A percentile compares a stretch with the other conserved stretches of the same genome.
phyloP scores from a whole-genome alignment of 2,113 vertebrate genomes.

The Vanacampus margaritifer region DNA sequence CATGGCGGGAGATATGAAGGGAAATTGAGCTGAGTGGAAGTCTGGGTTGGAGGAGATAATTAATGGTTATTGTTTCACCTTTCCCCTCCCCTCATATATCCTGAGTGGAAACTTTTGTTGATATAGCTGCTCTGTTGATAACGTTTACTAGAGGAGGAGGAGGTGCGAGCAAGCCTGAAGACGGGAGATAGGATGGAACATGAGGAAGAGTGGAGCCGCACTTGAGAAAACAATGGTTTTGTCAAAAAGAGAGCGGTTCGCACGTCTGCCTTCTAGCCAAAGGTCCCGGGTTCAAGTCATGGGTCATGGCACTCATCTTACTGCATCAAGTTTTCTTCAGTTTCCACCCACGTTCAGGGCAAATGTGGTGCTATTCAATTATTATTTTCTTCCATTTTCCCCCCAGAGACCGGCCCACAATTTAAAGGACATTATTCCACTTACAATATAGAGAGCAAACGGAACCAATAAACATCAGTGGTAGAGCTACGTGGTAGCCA shows the following conservation, averaged over 20 bases:
- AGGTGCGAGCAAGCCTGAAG: constrained; percentile 12
- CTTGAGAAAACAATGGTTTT: constrained; percentile 37
- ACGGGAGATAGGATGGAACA: constrained; percentile 14
- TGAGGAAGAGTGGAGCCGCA: constrained; percentile 5
- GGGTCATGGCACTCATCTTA: background rate
- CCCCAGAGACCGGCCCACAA: no score
- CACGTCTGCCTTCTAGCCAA: background rate
- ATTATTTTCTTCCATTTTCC: no score
- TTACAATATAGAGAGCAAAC: no score
- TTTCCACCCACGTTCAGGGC: background rate
- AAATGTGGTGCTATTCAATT: no score
- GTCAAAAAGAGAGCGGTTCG: background rate
- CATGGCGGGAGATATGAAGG: constrained; percentile 2
- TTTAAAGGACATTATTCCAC: no score
- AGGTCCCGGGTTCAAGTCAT: background rate
- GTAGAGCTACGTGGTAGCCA: no score
- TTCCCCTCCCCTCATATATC: background rate
- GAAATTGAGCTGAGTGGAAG: constrained; percentile 18
- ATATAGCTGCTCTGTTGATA: constrained; percentile 31
- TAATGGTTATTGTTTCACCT: constrained; percentile 19
- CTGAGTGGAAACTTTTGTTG: constrained; percentile 28
- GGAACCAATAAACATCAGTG: no score
- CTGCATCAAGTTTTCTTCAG: background rate
- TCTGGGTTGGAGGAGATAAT: constrained; percentile 20
- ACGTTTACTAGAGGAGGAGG: constrained; percentile 13